Conservation (phyloP, 2,797 vertebrate species). For the Argentina silus region DNA sequence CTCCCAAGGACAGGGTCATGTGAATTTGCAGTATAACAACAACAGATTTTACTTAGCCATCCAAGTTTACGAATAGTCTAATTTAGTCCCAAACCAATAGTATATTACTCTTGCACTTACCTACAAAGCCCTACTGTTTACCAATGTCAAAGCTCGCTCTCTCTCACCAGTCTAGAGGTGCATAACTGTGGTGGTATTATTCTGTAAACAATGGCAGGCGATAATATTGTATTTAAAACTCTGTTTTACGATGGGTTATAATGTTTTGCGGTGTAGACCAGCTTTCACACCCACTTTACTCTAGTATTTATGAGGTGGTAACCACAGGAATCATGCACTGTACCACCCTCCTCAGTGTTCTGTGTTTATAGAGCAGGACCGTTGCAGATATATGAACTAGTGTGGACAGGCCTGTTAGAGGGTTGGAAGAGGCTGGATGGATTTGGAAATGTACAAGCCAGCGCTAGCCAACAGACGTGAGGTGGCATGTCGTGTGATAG, state of each 20-base stretch:
- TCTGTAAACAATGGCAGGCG: neutral
- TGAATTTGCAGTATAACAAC: conserved; percentile 19
- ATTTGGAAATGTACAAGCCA: neutral
- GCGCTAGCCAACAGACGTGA: neutral
- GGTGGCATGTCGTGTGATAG: conserved; percentile 13
- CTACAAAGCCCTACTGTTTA: too few relatives aligned
- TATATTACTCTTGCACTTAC: too few relatives aligned
- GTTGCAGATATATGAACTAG: conserved; percentile 54
- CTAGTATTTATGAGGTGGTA: conserved; percentile 72
- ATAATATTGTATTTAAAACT: conserved; percentile 24
- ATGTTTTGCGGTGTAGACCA: conserved; percentile 49
- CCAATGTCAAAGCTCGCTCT: neutral
- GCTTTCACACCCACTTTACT: conserved; percentile 69
- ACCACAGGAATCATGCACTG: conserved; percentile 30
- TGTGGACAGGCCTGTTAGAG: conserved; percentile 42
- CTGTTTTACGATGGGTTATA: conserved; percentile 46
- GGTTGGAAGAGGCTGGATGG: conserved; percentile 40
- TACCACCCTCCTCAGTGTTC: conserved; percentile 37
- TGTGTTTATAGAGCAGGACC: conserved; percentile 26
- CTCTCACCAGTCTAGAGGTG: neutral
- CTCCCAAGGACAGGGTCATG: conserved; percentile 17
- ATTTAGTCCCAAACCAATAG: neutral
- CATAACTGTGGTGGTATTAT: neutral
- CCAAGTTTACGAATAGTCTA: neutral
- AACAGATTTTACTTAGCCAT: conserved; percentile 14